Evolutionary conservation across 1,140 invertebrate species (phyloP).

Genomic region (Galleria mellonella): DNA sequence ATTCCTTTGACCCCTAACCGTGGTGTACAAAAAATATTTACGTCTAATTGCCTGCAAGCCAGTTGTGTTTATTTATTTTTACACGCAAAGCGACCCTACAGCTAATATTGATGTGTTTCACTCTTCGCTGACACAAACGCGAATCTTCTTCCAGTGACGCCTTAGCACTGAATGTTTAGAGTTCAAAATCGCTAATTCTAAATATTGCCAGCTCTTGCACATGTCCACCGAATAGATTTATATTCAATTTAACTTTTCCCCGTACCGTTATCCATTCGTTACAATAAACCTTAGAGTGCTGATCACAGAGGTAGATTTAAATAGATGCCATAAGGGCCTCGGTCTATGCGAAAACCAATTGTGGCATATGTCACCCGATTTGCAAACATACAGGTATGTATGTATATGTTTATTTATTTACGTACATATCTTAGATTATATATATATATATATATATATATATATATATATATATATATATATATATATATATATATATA

Average conservation of each 20-base stretch:
- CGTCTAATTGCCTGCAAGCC: constrained; percentile 16
- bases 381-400: no score
- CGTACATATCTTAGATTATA: no score
- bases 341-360: no score
- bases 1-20: no score
- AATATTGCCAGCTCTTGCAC: not conserved
- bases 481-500: no score
- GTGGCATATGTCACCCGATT: no score
- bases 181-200: not conserved
- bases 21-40: no score
- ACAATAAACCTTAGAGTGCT: constrained; percentile 15
- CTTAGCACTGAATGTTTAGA: not conserved
- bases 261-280: constrained; percentile 21
- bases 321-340: no score
- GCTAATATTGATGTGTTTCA: constrained; percentile 6
- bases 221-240: constrained; percentile 20
- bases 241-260: constrained; percentile 33
- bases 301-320: not conserved
- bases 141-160: not conserved
- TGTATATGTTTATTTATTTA: no score
- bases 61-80: constrained; percentile 26
- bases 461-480: no score
- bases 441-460: no score
- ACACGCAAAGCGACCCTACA: constrained; percentile 13
- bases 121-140: not conserved